Base-by-base conservation (phyloP, 92 coral and sea anemone species). In the Scolanthus callimorphus region DNA sequence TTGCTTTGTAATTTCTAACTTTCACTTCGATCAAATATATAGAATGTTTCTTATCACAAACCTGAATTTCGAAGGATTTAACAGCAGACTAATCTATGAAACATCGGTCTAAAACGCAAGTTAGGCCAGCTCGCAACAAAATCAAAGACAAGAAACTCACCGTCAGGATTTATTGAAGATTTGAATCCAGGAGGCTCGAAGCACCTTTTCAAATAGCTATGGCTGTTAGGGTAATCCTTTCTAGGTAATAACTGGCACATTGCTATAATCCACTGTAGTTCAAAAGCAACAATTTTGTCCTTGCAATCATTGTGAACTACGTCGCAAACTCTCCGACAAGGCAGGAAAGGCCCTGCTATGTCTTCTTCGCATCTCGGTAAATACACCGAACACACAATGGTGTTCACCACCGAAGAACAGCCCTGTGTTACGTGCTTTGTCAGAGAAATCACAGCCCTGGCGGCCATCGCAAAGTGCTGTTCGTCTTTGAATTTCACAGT, bases 301-400 rank as follows among this genome's bases (percentile, higher is more conserved):
- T 65, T 51, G 63, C 86, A 79, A 10, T 75, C 55, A 20, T 58
- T 25, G 2, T 58, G 38, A 31, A 79, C 71, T 25, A 71, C 86
- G 22, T 79, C 86, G 45, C 86, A 79, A 3, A 79, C 86, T 52
- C 66, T 74, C 24, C 65, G 46, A 46, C 86, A 79, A 1, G 80
- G 86, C 2, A 79, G 27, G 27, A 49, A 63, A 1, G 86, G 86
- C 43, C 73, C 78, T n/a, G 41, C 44, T 17, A 79, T 45, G 43
- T 63, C 56, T 21, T 60, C 58, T 2, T 56, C 71, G 39, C 86
- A 79, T 23, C 78, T 61, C 22, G 86, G 86, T 3, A 73, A 24
- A 38, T 65, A 63, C 1, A 72, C 62, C 4, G 86, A 72, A 43
- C 86, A 79, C 24, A 52, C 27, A 19, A 80, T 72, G 29, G 52